Conservation (phyloP, 2,888 invertebrate species). For the Melipona bicolor region DNA sequence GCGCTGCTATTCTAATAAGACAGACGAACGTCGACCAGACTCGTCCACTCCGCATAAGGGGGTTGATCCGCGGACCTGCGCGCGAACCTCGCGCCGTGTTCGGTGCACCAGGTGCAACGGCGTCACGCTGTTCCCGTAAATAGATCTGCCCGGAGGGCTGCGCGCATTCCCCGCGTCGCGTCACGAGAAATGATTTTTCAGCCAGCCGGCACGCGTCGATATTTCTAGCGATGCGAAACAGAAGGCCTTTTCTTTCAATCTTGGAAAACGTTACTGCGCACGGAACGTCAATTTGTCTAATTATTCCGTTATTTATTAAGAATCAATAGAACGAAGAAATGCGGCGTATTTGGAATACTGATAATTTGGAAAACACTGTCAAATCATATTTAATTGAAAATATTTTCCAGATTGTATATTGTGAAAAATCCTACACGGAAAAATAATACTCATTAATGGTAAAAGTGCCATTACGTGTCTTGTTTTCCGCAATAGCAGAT, state of each 20-base stretch:
- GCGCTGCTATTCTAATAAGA: constrained; percentile 49
- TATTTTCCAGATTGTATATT: no score
- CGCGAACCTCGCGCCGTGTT: constrained; percentile 30
- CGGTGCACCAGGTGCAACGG: constrained; percentile 67
- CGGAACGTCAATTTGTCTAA: no score
- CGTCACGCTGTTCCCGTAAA: constrained; percentile 76
- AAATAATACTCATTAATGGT: no score
- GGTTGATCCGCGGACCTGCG: constrained; percentile 39
- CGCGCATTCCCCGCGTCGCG: constrained; percentile 29
- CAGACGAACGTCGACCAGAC: constrained; percentile 22
- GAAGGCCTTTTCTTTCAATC: neutral
- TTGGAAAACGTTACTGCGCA: neutral
- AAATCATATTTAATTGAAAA: no score
- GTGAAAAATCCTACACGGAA: no score
- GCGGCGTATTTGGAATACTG: no score
- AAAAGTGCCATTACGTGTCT: no score
- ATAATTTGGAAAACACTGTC: no score
- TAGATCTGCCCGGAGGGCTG: constrained; percentile 70
- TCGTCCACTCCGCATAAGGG: constrained; percentile 37
- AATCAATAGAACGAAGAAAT: no score
- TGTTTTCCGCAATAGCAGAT: no score
- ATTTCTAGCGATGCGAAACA: constrained; percentile 1
- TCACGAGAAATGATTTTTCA: constrained; percentile 78
- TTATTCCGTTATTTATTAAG: no score
- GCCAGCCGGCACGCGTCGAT: constrained; percentile 63